Conservation (phyloP, 64 coral and sea anemone species). For the Pocillopora damicornis region DNA sequence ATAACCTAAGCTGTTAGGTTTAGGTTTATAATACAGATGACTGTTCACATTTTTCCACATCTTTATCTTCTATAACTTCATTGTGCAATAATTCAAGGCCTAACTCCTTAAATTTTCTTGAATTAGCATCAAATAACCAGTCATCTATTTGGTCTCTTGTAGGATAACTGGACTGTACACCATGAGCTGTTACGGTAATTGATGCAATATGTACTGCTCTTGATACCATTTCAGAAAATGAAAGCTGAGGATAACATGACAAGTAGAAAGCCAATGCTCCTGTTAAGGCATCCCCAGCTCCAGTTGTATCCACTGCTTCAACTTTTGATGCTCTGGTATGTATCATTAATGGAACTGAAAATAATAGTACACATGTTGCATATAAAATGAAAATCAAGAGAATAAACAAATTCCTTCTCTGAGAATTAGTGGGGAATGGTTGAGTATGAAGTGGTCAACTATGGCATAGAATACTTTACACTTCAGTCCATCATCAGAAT, state of each 20-base stretch:
- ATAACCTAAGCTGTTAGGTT: background rate
- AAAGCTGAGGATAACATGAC: constrained; percentile 64
- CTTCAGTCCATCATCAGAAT: too few species aligned
- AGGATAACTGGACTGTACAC: constrained; percentile 89
- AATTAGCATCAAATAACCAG: constrained; percentile 52
- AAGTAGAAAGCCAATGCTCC: constrained; percentile 83
- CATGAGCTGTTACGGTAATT: constrained; percentile 60
- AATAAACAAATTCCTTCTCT: too few species aligned
- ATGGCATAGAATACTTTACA: too few species aligned
- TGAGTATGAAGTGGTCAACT: too few species aligned
- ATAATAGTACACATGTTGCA: background rate
- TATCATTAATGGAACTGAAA: constrained; percentile 37
- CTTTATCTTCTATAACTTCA: background rate
- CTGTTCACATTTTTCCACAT: background rate
- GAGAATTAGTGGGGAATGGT: too few species aligned
- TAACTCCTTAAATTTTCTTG: constrained; percentile 14
- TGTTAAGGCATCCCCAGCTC: constrained; percentile 78
- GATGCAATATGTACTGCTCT: constrained; percentile 81
- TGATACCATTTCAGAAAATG: constrained; percentile 62
- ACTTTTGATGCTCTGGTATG: constrained; percentile 45
- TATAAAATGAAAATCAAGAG: too few species aligned
- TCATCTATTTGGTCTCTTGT: constrained; percentile 49
- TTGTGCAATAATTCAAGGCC: background rate
- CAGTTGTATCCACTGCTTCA: constrained; percentile 72
- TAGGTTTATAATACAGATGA: background rate